Evolutionary conservation across 2,888 invertebrate species (phyloP), one percentile per base, ranked within the genome.

Genomic region (Limenitis camilla): DNA sequence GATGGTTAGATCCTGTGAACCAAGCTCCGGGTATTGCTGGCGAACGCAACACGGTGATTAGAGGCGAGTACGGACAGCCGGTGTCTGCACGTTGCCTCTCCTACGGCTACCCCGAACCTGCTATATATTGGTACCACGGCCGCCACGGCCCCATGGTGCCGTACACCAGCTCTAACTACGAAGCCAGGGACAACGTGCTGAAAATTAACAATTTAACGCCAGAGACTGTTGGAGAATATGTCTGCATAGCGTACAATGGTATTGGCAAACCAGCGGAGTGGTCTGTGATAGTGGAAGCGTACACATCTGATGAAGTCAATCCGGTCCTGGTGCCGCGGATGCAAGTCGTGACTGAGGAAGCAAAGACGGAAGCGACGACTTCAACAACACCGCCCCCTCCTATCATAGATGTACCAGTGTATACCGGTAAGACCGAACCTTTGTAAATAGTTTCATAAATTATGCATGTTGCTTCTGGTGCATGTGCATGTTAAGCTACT

Each of bases 191-290:
- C 65, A 92, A 91, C 75, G 91, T 93, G 1, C 87, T 98, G 41
- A 88, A 91, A 55, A 94, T 98, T 67, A 88, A 91, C 48, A 84
- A 90, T 1, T 91, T 97, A 9, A 89, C 90, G 33, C 67, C 92
- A 19, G 90, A 91, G 5, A 93, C 93, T 66, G 89, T 96, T 48
- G 97, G 97, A 5, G 89, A 92, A 45, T 98, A 98, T 81, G 93
- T 93, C 5, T 98, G 98, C 71, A 93, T 94, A 69, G 97, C 95
- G 5, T 97, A 93, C 78, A 97, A 97, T 71, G 95, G 94, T 2
- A 73, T 90, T 6, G 93, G 92, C 8, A 91, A 91, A 62, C 92
- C 96, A 5, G 93, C 93, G 0, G 92, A 94, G 42, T 93, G 94
- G 91, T 90, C 92, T 9, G 90, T 95, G 6, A 89, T 90, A 0